Percentiles rank a stretch among this genome's conserved stretches.
Evolutionary conservation across 1,140 invertebrate species (phyloP).

Genomic region (Drosophila murphyi): DNA sequence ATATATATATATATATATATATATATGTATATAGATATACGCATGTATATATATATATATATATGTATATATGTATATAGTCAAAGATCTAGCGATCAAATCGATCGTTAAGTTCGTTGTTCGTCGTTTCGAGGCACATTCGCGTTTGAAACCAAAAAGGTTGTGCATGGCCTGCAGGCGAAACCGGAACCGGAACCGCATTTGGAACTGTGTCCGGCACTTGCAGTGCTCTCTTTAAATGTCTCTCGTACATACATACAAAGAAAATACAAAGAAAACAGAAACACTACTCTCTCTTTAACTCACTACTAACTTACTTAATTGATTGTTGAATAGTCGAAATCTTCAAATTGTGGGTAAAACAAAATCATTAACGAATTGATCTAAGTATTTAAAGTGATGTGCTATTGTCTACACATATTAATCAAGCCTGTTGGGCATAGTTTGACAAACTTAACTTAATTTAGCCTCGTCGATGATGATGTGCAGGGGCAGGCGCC

Average conservation of each 20-base stretch:
- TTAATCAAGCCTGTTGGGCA: slow-evolving; percentile 35
- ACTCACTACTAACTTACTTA: slow-evolving; percentile 17
- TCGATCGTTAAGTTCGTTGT: slow-evolving; percentile 38
- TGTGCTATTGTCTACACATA: slow-evolving; percentile 15
- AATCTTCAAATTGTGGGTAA: slow-evolving; percentile 1
- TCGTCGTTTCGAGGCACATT: slow-evolving; percentile 64
- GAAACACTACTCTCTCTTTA: slow-evolving; percentile 14
- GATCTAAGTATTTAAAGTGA: slow-evolving; percentile 35
- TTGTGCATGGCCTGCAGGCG: slow-evolving; percentile 73
- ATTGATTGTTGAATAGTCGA: slow-evolving; percentile 50
- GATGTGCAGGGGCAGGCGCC: neutral
- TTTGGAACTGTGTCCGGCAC: slow-evolving; percentile 23
- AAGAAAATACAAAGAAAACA: slow-evolving; percentile 10
- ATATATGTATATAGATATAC: too few relatives aligned
- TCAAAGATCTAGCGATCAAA: slow-evolving; percentile 34
- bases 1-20: neutral
- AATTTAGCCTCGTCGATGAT: slow-evolving; percentile 29
- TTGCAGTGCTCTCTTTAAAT: slow-evolving; percentile 75
- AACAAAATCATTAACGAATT: slow-evolving; percentile 11
- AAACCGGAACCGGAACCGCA: slow-evolving; percentile 9
- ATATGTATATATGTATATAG: slow-evolving; percentile 29
- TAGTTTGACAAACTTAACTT: slow-evolving; percentile 19
- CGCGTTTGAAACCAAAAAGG: slow-evolving; percentile 76
- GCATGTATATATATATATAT: slow-evolving; percentile 25
- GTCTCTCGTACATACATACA: slow-evolving; percentile 52